Conservation (phyloP, 2,888 invertebrate species). For the Zaprionus obscuricornis region DNA sequence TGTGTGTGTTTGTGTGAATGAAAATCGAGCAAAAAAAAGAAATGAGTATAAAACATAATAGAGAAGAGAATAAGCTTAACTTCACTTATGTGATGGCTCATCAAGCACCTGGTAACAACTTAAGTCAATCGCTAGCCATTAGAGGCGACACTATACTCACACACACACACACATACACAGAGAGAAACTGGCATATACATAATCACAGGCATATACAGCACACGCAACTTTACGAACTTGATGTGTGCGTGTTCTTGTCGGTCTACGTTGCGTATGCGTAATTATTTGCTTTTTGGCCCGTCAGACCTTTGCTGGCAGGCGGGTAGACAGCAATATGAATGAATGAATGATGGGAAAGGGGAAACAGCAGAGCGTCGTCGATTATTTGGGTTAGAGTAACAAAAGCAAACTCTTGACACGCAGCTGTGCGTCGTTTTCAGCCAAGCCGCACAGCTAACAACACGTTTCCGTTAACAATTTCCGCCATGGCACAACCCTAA, state of each 20-base stretch:
- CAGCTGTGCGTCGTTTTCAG: slow-evolving; percentile 39
- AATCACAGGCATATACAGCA: slow-evolving; percentile 31
- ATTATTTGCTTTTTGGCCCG: slow-evolving; percentile 58
- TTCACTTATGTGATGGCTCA: too few species aligned
- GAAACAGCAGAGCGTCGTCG: too few species aligned
- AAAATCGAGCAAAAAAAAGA: too few species aligned
- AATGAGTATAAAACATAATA: too few species aligned
- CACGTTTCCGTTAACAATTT: slow-evolving; percentile 74
- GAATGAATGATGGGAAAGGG: background rate
- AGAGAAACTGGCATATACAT: background rate
- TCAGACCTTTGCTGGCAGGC: slow-evolving; percentile 3
- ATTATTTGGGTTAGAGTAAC: too few species aligned
- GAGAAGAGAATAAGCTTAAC: too few species aligned
- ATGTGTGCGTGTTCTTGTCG: slow-evolving; percentile 46
- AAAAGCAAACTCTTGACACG: slow-evolving; percentile 43
- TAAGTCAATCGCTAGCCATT: slow-evolving; percentile 69
- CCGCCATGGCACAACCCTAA: slow-evolving; percentile 53
- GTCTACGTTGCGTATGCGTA: slow-evolving; percentile 61
- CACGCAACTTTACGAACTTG: slow-evolving; percentile 4
- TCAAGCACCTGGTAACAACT: slow-evolving; percentile 42
- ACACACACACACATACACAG: background rate
- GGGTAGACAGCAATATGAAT: too few species aligned
- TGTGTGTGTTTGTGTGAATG: too few species aligned
- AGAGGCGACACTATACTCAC: slow-evolving; percentile 55
- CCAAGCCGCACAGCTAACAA: slow-evolving; percentile 56